A percentile compares a stretch with the other conserved stretches of the same genome.
phyloP scores from a whole-genome alignment of 2,797 vertebrate genomes.

The Sarcophilus harrisii region DNA sequence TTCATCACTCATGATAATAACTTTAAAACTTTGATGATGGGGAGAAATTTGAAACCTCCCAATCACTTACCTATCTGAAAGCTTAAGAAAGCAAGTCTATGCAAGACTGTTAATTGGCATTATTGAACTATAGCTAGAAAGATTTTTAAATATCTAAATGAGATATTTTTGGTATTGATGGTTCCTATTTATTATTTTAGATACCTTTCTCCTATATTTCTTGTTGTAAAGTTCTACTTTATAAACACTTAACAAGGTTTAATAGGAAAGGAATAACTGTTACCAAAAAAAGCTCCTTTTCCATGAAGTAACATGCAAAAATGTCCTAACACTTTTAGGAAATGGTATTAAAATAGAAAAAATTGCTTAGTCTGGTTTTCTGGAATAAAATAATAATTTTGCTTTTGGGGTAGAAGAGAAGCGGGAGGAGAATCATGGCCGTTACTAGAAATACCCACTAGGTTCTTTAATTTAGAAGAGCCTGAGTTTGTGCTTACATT shows the following conservation, averaged over 20 bases:
- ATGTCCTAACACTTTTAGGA: slow-evolving; percentile 80
- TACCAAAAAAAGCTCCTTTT: slow-evolving; percentile 73
- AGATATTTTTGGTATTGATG: neutral
- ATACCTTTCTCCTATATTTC: slow-evolving; percentile 23
- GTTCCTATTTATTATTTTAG: slow-evolving; percentile 53
- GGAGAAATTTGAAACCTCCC: slow-evolving; percentile 63
- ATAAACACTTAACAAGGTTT: slow-evolving; percentile 61
- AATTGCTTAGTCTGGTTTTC: slow-evolving; percentile 32
- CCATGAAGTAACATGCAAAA: slow-evolving; percentile 77
- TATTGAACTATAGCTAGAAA: slow-evolving; percentile 30
- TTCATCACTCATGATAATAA: slow-evolving; percentile 63
- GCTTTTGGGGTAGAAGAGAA: slow-evolving; percentile 22
- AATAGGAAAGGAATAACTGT: slow-evolving; percentile 79
- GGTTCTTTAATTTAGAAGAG: slow-evolving; percentile 78
- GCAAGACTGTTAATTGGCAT: slow-evolving; percentile 62
- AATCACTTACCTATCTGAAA: slow-evolving; percentile 52
- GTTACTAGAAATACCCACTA: slow-evolving; percentile 79
- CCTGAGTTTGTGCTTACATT: slow-evolving; percentile 78
- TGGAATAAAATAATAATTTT: slow-evolving; percentile 58
- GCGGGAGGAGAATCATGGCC: slow-evolving; percentile 14
- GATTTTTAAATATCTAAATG: slow-evolving; percentile 56
- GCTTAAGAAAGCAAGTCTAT: slow-evolving; percentile 37
- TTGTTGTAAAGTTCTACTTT: slow-evolving; percentile 67
- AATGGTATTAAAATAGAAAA: slow-evolving; percentile 81
- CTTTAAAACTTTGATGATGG: slow-evolving; percentile 68